Conservation (phyloP, 2,797 vertebrate genomes). For the Ceyx erithaca region DNA sequence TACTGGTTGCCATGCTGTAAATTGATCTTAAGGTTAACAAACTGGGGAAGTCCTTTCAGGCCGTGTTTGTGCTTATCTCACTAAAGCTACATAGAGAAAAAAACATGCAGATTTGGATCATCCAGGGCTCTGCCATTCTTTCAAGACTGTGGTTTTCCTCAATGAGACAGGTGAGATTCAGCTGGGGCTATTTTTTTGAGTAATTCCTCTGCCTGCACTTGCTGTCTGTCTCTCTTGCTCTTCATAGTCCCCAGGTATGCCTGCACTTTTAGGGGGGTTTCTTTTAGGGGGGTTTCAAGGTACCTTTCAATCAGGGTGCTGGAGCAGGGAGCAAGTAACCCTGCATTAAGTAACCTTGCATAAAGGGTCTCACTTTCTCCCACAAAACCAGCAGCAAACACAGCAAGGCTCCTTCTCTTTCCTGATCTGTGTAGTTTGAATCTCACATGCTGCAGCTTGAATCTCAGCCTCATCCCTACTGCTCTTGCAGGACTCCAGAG, state of each 20-base stretch:
- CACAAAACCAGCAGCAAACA: neutral
- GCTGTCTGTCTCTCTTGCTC: neutral
- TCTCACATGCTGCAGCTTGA: neutral
- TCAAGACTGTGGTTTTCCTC: neutral
- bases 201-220: neutral
- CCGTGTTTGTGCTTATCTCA: neutral
- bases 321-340: neutral
- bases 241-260: neutral
- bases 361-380: neutral
- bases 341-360: neutral
- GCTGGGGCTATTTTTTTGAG: neutral
- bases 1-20: neutral
- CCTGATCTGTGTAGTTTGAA: neutral
- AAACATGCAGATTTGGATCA: neutral
- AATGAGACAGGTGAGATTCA: rapidly evolving
- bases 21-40: neutral
- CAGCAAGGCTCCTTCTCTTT: neutral
- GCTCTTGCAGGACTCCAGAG: neutral
- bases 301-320: neutral
- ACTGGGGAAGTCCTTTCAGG: neutral
- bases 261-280: neutral
- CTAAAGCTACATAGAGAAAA: neutral
- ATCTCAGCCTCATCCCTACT: neutral
- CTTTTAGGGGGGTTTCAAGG: neutral
- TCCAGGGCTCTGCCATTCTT: neutral